A percentile compares a stretch with the other conserved stretches of the same genome.
These are phyloP conservation scores for Protomyctophum bolini DNA, from an alignment of 2,113 vertebrate genomes.

Conservation along the genomic window DNA sequence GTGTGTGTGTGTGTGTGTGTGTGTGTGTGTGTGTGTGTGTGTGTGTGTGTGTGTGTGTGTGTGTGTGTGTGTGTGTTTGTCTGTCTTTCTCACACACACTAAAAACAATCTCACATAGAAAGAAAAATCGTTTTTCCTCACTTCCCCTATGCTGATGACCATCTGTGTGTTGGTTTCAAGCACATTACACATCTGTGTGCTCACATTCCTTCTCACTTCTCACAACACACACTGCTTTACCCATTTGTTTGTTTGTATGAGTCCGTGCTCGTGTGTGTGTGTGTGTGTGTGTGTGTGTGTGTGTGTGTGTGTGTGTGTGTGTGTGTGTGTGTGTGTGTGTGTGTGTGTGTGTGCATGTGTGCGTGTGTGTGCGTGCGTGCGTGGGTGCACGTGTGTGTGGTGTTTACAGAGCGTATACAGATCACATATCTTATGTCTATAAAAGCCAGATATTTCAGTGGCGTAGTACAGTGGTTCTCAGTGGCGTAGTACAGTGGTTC, in stretches of 20 bases:
- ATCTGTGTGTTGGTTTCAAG: conserved; percentile 79
- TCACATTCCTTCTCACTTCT: conserved; percentile 83
- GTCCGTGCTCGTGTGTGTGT: conserved; percentile 7
- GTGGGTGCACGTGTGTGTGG: too few species aligned
- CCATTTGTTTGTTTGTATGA: conserved; percentile 15
- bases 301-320: conserved; percentile 31
- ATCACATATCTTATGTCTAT: too few species aligned
- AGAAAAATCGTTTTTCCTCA: conserved; percentile 65
- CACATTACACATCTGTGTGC: conserved; percentile 73
- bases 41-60: too few species aligned
- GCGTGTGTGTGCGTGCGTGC: conserved; percentile 10
- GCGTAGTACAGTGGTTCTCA: too few species aligned
- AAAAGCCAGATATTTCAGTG: too few species aligned
- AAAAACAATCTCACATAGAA: conserved; percentile 31
- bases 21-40: too few species aligned
- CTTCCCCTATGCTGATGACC: conserved; percentile 78
- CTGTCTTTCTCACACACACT: too few species aligned
- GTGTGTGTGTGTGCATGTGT: conserved; percentile 26
- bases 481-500: too few species aligned
- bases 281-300: conserved; percentile 28
- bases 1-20: too few species aligned
- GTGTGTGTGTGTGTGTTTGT: too few species aligned
- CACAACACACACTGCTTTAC: conserved; percentile 51
- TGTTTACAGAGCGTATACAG: too few species aligned
- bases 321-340: conserved; percentile 34